Conservation (phyloP, 2,113 vertebrate genomes). For the Cynoglossus semilaevis region DNA sequence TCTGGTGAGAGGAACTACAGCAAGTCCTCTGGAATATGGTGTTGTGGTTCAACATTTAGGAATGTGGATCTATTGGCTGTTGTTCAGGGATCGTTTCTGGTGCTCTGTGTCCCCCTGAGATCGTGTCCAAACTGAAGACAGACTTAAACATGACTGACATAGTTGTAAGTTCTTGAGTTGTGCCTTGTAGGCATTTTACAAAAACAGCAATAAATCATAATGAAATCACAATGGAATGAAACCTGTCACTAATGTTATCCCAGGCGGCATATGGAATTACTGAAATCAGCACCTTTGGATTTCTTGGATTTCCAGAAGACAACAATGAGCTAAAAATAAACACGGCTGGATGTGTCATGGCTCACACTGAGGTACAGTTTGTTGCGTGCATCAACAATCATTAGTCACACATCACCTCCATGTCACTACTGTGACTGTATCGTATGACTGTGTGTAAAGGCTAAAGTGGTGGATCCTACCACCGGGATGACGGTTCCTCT, state of each 20-base stretch:
- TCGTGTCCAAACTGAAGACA: conserved; percentile 73
- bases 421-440: neutral
- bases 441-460: conserved; percentile 69
- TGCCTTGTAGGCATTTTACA: no score
- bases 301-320: conserved; percentile 81
- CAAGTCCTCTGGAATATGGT: no score
- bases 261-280: conserved; percentile 90
- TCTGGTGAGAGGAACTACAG: no score
- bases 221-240: no score
- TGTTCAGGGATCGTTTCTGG: conserved; percentile 83
- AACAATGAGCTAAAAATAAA: conserved; percentile 69
- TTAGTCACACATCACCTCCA: neutral
- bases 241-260: neutral
- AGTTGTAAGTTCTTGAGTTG: conserved; percentile 82
- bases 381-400: neutral
- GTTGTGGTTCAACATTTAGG: no score
- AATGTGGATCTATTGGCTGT: no score
- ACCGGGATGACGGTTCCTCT: conserved; percentile 75
- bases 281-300: conserved; percentile 92
- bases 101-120: conserved; percentile 81
- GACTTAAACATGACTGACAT: conserved; percentile 80
- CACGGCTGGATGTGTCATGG: conserved; percentile 82
- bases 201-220: no score
- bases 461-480: conserved; percentile 80
- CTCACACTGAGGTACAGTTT: conserved; percentile 85